A percentile compares a stretch with the other conserved stretches of the same genome.
Conservation (phyloP, 2,888 invertebrate species). For the Resseliella maxima region DNA sequence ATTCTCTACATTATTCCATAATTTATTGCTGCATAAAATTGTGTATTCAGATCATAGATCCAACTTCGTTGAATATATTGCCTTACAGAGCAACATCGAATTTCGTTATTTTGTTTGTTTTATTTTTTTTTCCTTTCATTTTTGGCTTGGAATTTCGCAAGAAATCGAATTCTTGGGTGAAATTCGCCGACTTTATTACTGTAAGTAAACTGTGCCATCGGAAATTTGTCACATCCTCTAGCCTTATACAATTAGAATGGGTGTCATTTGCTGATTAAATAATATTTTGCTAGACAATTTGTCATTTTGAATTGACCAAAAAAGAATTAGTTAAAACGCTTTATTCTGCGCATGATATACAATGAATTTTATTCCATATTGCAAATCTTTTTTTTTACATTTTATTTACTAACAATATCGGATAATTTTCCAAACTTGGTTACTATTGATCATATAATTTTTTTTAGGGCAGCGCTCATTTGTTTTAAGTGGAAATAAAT, state of each 20-base stretch:
- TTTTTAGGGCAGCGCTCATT: neutral
- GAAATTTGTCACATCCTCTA: neutral
- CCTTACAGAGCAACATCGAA: neutral
- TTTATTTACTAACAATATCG: slow-evolving; percentile 27
- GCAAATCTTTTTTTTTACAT: neutral
- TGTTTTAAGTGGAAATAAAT: neutral
- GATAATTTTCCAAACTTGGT: slow-evolving; percentile 24
- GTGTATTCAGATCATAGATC: neutral
- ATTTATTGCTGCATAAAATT: slow-evolving; percentile 40
- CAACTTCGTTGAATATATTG: neutral
- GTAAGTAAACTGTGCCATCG: slow-evolving; percentile 44
- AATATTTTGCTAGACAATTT: too few relatives aligned
- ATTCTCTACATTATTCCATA: slow-evolving; percentile 25
- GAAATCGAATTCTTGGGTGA: neutral
- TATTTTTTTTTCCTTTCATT: neutral
- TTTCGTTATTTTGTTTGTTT: too few relatives aligned
- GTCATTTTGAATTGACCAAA: neutral
- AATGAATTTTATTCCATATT: slow-evolving; percentile 38
- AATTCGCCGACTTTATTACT: neutral
- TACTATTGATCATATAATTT: neutral
- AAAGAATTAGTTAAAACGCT: neutral
- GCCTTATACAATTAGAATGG: slow-evolving; percentile 35
- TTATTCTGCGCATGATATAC: neutral
- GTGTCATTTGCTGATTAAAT: too few relatives aligned
- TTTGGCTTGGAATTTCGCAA: neutral